Percentiles rank a stretch among this genome's conserved stretches.
Evolutionary conservation across 2,113 vertebrate species (phyloP).

Genomic region (Chlorocebus sabaeus): DNA sequence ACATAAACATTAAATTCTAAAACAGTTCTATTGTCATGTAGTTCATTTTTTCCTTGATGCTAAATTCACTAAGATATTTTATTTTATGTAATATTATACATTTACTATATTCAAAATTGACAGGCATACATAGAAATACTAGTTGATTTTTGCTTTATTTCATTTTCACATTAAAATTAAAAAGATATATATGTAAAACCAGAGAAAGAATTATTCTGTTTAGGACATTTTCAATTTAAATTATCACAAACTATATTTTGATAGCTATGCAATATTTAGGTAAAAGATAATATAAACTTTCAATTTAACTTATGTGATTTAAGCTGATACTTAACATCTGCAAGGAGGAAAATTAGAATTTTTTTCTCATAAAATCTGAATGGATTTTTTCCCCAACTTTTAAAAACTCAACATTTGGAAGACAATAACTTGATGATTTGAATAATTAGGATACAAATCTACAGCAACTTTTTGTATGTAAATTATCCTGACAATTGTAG

Average conservation of each 20-base stretch:
- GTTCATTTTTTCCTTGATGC: background rate
- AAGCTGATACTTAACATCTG: background rate
- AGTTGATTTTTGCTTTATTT: background rate
- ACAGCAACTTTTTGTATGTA: background rate
- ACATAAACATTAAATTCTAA: background rate
- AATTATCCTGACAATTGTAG: background rate
- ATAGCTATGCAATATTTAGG: background rate
- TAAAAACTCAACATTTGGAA: background rate
- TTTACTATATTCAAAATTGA: conserved; percentile 8
- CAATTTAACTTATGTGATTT: background rate
- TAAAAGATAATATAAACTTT: background rate
- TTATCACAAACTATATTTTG: background rate
- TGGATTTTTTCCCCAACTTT: background rate
- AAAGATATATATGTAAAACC: background rate
- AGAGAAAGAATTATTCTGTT: background rate
- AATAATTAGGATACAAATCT: background rate
- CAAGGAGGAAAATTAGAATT: background rate
- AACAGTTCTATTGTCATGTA: background rate
- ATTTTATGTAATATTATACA: background rate
- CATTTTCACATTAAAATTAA: background rate
- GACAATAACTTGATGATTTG: background rate
- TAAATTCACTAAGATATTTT: background rate
- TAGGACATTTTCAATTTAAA: background rate
- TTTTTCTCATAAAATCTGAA: background rate
- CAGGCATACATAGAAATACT: background rate